Evolutionary conservation across 2,113 vertebrate species (phyloP).

Genomic region (Platycercus adscitus): DNA sequence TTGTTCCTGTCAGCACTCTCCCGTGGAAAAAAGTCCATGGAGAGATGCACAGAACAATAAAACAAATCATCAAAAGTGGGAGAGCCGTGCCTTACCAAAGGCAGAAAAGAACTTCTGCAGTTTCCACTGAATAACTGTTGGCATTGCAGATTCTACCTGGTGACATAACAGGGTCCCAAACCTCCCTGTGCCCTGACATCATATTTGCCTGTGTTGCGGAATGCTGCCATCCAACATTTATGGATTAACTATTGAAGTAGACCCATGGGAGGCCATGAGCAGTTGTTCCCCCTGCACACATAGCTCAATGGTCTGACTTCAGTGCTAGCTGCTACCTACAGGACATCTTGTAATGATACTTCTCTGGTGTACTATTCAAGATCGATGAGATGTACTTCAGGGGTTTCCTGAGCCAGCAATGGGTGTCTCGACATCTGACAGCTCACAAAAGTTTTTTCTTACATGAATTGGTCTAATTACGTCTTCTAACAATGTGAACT

Average conservation of each 20-base stretch:
- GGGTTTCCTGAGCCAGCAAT: not conserved
- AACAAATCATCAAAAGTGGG: not conserved
- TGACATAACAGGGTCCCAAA: not conserved
- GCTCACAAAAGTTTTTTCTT: not conserved
- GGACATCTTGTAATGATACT: not conserved
- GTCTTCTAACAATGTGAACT: not conserved
- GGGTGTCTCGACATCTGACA: not conserved
- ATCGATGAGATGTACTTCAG: not conserved
- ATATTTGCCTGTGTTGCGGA: not conserved
- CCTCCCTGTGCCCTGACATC: not conserved
- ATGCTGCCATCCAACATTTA: not conserved
- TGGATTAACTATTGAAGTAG: not conserved
- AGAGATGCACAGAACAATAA: not conserved
- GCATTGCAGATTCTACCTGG: not conserved
- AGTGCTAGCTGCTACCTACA: rapidly evolving
- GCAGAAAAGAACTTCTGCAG: not conserved
- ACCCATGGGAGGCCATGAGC: rapidly evolving
- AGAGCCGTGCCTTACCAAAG: not conserved
- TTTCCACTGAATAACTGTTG: not conserved
- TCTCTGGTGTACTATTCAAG: not conserved
- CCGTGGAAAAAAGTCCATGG: not conserved
- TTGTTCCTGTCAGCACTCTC: not conserved
- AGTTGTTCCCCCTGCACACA: rapidly evolving
- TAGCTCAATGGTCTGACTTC: not conserved
- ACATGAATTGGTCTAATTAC: not conserved